phyloP scores from a whole-genome alignment of 2,888 invertebrate species.

The Tetranychus piercei region DNA sequence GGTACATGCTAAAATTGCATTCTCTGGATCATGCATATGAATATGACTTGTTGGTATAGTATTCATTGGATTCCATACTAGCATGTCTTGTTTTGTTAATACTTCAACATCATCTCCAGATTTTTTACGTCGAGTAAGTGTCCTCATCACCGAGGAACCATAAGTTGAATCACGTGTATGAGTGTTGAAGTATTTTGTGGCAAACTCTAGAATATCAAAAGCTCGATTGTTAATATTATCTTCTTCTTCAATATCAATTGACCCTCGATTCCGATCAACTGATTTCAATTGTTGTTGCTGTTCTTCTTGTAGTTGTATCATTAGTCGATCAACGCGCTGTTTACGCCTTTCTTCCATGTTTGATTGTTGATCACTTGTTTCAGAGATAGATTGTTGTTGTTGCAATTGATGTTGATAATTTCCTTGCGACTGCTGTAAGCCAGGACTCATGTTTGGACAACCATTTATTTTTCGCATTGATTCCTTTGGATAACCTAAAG shows the following conservation, averaged over 20 bases:
- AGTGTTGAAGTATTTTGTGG: conserved; percentile 76
- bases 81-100: conserved; percentile 78
- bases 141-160: conserved; percentile 27
- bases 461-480: neutral
- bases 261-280: neutral
- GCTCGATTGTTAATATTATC: conserved; percentile 13
- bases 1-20: conserved; percentile 66
- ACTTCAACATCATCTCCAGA: conserved; percentile 30
- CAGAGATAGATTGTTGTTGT: neutral
- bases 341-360: conserved; percentile 41
- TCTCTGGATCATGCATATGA: conserved; percentile 84
- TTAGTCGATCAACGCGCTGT: conserved; percentile 62
- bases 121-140: conserved; percentile 28
- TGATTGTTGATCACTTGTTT: neutral
- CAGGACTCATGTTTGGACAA: neutral
- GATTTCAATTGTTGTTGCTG: conserved; percentile 29
- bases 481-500: neutral
- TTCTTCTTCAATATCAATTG: conserved; percentile 1
- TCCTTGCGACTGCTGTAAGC: neutral
- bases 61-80: conserved; percentile 65
- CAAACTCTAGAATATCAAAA: conserved; percentile 74
- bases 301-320: conserved; percentile 55
- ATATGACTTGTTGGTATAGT: conserved; percentile 81
- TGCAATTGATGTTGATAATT: conserved; percentile 22
- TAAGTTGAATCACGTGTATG: conserved; percentile 39